Percentiles rank a stretch among this genome's conserved stretches.
Evolutionary conservation across 1,140 invertebrate genomes (phyloP).

Genomic region (Bombus superbus): DNA sequence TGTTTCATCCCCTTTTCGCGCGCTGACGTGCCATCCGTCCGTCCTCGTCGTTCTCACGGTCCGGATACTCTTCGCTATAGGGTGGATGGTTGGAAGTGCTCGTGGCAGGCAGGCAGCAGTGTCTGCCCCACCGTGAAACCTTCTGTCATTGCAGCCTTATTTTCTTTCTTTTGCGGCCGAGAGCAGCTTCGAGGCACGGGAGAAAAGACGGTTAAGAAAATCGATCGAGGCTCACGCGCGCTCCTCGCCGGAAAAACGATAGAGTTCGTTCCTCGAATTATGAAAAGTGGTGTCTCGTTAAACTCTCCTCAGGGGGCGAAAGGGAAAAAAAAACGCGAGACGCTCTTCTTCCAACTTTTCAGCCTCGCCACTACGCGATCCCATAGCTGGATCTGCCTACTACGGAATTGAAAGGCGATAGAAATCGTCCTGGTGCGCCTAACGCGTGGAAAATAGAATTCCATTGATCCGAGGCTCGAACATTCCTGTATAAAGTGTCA

Average conservation of each 20-base stretch:
- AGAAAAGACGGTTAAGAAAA: conserved; percentile 56
- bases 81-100: conserved; percentile 12
- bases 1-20: neutral
- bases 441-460: neutral
- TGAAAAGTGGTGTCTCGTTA: conserved; percentile 46
- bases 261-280: conserved; percentile 43
- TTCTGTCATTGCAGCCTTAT: conserved; percentile 56
- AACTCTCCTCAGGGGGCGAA: conserved; percentile 12
- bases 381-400: conserved; percentile 1
- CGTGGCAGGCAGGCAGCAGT: conserved; percentile 28
- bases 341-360: neutral
- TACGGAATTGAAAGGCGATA: conserved; percentile 1
- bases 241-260: conserved; percentile 32
- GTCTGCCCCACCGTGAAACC: conserved; percentile 48
- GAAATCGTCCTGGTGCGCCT: neutral
- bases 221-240: conserved; percentile 28
- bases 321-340: neutral
- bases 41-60: neutral
- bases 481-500: neutral
- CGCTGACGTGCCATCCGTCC: neutral
- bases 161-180: conserved; percentile 51
- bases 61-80: conserved; percentile 24
- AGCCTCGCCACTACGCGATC: conserved; percentile 2
- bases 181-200: conserved; percentile 24
- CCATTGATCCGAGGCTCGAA: too few species aligned